Evolutionary conservation across 2,113 vertebrate species (phyloP).

Genomic region (Protobothrops flavoviridis): DNA sequence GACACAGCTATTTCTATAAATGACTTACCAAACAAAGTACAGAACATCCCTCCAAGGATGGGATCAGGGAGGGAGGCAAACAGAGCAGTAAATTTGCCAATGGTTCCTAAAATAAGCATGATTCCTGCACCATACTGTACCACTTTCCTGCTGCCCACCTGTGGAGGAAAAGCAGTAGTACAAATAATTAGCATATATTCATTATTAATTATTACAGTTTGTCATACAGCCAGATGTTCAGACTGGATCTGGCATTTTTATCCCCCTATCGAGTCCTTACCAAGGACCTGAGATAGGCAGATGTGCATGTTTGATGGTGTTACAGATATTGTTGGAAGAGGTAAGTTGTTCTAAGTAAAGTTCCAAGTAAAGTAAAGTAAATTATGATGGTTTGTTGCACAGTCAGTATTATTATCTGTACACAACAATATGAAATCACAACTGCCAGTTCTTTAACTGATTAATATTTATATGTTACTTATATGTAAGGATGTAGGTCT

Average conservation of each 20-base stretch:
- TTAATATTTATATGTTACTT: too few relatives aligned
- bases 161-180: neutral
- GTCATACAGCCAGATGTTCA: neutral
- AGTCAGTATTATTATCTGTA: neutral
- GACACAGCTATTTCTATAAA: neutral
- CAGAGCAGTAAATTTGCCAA: slow-evolving; percentile 94
- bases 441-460: neutral
- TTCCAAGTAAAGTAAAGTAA: neutral
- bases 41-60: slow-evolving; percentile 96
- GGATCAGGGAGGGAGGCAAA: slow-evolving; percentile 94
- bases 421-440: neutral
- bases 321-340: neutral
- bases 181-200: neutral
- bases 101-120: slow-evolving; percentile 88
- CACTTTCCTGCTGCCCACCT: slow-evolving; percentile 95
- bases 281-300: neutral
- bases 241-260: neutral
- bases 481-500: too few relatives aligned
- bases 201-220: neutral
- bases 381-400: neutral
- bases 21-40: slow-evolving; percentile 89
- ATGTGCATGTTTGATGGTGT: neutral
- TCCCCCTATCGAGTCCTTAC: neutral
- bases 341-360: neutral
- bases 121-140: slow-evolving; percentile 92